phyloP scores from a whole-genome alignment of 2,888 invertebrate species.

The Thecophora atra region DNA sequence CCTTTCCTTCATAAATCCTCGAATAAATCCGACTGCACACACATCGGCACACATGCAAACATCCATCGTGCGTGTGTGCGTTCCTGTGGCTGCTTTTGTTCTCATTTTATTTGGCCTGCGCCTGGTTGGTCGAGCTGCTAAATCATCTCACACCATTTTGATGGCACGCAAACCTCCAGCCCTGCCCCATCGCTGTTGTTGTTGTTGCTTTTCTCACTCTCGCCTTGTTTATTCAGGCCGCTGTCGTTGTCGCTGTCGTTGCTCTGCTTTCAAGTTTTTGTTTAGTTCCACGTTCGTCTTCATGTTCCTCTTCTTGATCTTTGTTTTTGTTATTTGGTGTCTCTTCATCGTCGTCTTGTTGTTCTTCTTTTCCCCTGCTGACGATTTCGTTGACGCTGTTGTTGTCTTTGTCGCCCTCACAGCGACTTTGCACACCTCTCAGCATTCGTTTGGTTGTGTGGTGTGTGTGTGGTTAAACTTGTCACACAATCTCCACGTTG shows the following conservation, averaged over 20 bases:
- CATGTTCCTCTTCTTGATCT: conserved; percentile 27
- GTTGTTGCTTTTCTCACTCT: conserved; percentile 16
- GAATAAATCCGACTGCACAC: too few species aligned
- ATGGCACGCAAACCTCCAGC: conserved; percentile 1
- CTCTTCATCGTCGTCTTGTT: conserved; percentile 25
- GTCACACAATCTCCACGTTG: conserved; percentile 47
- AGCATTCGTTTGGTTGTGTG: conserved; percentile 5
- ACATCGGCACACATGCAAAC: too few species aligned
- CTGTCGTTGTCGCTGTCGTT: conserved; percentile 19
- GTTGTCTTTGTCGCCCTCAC: conserved; percentile 45
- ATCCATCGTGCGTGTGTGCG: neutral
- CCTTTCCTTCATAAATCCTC: too few species aligned
- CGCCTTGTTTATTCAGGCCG: conserved; percentile 11
- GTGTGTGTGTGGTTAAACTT: conserved; percentile 51
- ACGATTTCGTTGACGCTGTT: conserved; percentile 29
- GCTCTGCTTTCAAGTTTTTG: conserved; percentile 20
- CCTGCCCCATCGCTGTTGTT: neutral
- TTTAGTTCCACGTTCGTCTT: conserved; percentile 17
- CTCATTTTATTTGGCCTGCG: conserved; percentile 6
- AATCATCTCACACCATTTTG: conserved; percentile 51
- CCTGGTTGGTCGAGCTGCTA: conserved; percentile 48
- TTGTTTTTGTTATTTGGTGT: conserved; percentile 32
- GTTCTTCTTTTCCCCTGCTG: conserved; percentile 17
- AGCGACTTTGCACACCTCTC: conserved; percentile 35
- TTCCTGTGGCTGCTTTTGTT: neutral